Evolutionary conservation across 2,888 invertebrate genomes (phyloP).

Genomic region (Ametastegia equiseti): DNA sequence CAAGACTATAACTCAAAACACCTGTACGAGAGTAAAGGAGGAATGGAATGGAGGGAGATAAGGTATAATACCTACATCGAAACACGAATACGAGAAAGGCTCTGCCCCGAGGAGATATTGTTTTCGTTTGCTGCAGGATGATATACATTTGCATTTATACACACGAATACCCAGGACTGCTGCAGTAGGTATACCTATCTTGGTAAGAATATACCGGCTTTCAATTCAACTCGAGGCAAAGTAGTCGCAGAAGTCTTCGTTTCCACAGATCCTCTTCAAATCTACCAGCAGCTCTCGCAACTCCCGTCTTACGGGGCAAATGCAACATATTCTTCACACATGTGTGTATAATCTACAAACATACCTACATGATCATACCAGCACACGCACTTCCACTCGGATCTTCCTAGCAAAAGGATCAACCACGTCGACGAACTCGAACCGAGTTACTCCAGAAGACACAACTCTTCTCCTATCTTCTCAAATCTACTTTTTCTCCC

Average conservation of each 20-base stretch:
- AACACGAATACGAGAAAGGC: constrained; percentile 13
- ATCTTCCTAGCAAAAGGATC: not conserved
- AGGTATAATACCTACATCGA: not conserved
- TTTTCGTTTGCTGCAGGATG: not conserved
- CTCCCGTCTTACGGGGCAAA: constrained; percentile 18
- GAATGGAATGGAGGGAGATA: too few relatives aligned
- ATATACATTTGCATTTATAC: not conserved
- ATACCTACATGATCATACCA: not conserved
- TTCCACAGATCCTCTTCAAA: constrained; percentile 7
- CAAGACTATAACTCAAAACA: constrained; percentile 16
- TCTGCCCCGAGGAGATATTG: constrained; percentile 13
- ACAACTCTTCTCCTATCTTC: constrained; percentile 44
- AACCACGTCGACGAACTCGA: not conserved
- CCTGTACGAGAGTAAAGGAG: not conserved
- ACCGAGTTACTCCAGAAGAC: not conserved
- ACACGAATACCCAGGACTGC: too few relatives aligned
- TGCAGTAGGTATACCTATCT: too few relatives aligned
- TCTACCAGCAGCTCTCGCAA: not conserved
- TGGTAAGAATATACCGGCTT: not conserved
- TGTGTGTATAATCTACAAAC: too few relatives aligned
- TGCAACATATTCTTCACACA: not conserved
- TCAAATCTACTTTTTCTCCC: not conserved
- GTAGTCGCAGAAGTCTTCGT: not conserved
- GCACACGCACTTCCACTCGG: not conserved
- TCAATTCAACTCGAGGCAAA: constrained; percentile 8